These are phyloP conservation scores for Leptocoma aspasia DNA, from an alignment of 2,113 vertebrate species.

Conservation along the genomic window DNA sequence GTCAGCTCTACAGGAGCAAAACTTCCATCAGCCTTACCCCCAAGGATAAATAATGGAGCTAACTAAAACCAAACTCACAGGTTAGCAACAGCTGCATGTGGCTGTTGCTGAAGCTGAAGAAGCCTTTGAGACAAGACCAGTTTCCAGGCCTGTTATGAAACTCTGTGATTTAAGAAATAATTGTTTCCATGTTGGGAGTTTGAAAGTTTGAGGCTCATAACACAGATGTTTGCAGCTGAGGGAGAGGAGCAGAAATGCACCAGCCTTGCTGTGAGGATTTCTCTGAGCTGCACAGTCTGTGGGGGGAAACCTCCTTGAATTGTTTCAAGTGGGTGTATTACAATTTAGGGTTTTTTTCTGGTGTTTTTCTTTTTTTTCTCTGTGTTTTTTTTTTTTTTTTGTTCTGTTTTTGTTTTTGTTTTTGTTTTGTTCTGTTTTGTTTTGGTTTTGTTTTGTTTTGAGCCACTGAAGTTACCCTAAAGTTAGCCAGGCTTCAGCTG, in stretches of 20 bases:
- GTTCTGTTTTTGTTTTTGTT: neutral
- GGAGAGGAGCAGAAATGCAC: neutral
- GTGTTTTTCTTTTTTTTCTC: neutral
- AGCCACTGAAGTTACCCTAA: neutral
- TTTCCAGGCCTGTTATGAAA: neutral
- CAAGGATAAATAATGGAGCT: neutral
- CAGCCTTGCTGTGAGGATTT: neutral
- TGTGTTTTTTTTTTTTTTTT: neutral
- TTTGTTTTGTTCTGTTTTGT: neutral
- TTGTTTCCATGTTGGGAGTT: neutral
- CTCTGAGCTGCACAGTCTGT: neutral
- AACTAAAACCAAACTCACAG: neutral
- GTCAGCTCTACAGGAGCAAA: neutral
- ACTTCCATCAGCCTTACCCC: neutral
- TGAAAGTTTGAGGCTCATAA: neutral
- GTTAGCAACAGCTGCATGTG: accelerated
- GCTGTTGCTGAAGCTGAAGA: neutral
- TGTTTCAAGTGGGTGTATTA: neutral
- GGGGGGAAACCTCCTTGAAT: neutral
- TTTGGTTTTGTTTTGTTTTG: neutral
- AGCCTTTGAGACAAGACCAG: neutral
- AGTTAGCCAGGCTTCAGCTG: neutral
- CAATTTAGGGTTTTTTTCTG: too few relatives aligned
- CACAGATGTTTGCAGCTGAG: accelerated
- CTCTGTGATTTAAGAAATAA: neutral